Evolutionary conservation across 2,888 invertebrate species (phyloP).

Genomic region (Monochamus alternatus): DNA sequence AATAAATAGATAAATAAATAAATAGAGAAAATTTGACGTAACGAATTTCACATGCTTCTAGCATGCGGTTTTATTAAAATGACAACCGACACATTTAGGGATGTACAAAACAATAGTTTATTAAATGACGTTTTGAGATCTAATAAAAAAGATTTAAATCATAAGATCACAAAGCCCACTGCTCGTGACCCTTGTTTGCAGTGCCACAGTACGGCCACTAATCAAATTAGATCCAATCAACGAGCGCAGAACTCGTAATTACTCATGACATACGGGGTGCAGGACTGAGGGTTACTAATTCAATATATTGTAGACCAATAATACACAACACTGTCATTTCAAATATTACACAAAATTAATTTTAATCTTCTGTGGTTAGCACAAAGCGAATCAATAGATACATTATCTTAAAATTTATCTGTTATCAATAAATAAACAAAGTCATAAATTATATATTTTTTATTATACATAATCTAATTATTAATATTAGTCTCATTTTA

Average conservation of each 20-base stretch:
- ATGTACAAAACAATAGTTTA: slow-evolving; percentile 46
- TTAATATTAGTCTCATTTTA: slow-evolving; percentile 16
- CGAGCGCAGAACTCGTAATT: slow-evolving; percentile 68
- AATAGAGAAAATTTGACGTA: too few species aligned
- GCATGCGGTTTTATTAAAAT: too few species aligned
- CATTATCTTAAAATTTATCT: background rate
- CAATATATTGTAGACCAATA: slow-evolving; percentile 67
- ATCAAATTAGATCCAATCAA: slow-evolving; percentile 70
- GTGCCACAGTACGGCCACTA: slow-evolving; percentile 69
- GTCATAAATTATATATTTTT: slow-evolving; percentile 11
- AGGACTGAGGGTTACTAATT: slow-evolving; percentile 62
- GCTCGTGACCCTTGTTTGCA: slow-evolving; percentile 69
- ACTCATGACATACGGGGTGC: slow-evolving; percentile 66
- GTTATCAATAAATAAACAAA: background rate
- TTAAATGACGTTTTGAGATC: slow-evolving; percentile 45
- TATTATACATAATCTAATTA: slow-evolving; percentile 26
- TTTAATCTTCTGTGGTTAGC: slow-evolving; percentile 3
- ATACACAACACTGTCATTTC: slow-evolving; percentile 64
- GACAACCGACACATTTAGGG: too few species aligned
- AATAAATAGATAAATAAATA: too few species aligned
- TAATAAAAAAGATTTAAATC: slow-evolving; percentile 57
- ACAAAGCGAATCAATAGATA: background rate
- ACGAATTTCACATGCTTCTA: too few species aligned
- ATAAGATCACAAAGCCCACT: slow-evolving; percentile 56
- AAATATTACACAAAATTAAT: slow-evolving; percentile 57